These are phyloP conservation scores for Tetragnatha montana DNA, from an alignment of 2,888 invertebrate species.

Conservation along the genomic window DNA sequence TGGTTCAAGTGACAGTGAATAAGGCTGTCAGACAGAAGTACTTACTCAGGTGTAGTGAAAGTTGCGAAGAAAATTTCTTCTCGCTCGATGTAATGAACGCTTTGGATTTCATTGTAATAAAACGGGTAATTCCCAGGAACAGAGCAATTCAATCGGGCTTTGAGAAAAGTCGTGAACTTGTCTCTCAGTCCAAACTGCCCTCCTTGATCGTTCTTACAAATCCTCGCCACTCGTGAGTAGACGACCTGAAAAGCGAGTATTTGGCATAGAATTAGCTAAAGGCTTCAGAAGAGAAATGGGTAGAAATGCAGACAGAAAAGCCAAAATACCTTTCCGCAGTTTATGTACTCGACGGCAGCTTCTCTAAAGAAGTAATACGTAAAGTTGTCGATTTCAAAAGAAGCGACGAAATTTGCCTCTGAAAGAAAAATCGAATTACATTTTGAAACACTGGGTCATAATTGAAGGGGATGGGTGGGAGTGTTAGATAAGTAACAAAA, in stretches of 20 bases:
- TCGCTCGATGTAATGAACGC: slow-evolving; percentile 79
- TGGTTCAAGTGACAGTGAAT: too few species aligned
- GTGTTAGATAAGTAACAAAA: too few species aligned
- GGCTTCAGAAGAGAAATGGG: not conserved
- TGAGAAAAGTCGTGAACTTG: slow-evolving; percentile 93
- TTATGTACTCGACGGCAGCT: slow-evolving; percentile 92
- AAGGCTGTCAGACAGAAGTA: not conserved
- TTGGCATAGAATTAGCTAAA: slow-evolving; percentile 13
- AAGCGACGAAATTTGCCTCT: slow-evolving; percentile 93
- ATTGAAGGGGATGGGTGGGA: too few species aligned
- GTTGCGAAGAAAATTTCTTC: slow-evolving; percentile 88
- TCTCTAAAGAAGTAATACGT: slow-evolving; percentile 94
- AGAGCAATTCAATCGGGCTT: slow-evolving; percentile 89
- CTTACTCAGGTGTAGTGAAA: slow-evolving; percentile 87
- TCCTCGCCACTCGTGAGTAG: slow-evolving; percentile 91
- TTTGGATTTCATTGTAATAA: slow-evolving; percentile 91
- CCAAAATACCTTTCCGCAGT: slow-evolving; percentile 87
- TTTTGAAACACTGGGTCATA: too few species aligned
- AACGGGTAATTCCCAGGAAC: slow-evolving; percentile 91
- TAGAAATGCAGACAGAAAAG: not conserved
- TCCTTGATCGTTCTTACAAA: slow-evolving; percentile 92
- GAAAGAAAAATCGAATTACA: slow-evolving; percentile 69
- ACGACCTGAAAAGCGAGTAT: slow-evolving; percentile 84
- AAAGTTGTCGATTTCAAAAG: slow-evolving; percentile 90
- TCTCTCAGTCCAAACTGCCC: slow-evolving; percentile 84